Percentiles rank a stretch among this genome's conserved stretches.
Conservation (phyloP, 2,888 invertebrate species). For the Onchidella celtica region DNA sequence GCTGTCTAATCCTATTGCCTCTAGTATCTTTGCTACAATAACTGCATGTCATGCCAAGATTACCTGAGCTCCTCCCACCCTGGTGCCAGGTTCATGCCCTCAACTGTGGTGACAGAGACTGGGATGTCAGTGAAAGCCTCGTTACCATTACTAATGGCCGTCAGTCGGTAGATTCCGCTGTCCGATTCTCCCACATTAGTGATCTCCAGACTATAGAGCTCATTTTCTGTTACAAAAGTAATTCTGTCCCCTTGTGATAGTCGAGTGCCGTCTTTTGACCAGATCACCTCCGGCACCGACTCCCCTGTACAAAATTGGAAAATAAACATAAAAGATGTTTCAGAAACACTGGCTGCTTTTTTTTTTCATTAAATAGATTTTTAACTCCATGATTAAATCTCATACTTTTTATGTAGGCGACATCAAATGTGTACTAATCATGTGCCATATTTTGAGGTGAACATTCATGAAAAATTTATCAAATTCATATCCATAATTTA, state of each 20-base stretch:
- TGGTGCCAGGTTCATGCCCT: neutral
- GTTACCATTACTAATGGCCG: slow-evolving; percentile 65
- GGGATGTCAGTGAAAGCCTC: slow-evolving; percentile 58
- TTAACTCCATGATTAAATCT: no score
- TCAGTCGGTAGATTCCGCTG: slow-evolving; percentile 69
- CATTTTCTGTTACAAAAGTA: slow-evolving; percentile 53
- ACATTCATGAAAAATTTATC: no score
- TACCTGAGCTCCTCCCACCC: slow-evolving; percentile 31
- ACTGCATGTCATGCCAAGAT: no score
- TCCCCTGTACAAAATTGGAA: slow-evolving; percentile 41
- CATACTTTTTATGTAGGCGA: no score
- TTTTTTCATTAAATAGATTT: no score
- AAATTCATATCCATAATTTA: no score
- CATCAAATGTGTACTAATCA: no score
- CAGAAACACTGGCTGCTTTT: no score
- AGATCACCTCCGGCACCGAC: slow-evolving; percentile 55
- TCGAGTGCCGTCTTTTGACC: slow-evolving; percentile 56
- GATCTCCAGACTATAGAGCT: slow-evolving; percentile 63
- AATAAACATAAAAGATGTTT: neutral
- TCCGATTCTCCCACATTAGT: slow-evolving; percentile 59
- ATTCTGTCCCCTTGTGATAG: slow-evolving; percentile 51
- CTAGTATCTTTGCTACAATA: no score
- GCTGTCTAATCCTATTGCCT: no score
- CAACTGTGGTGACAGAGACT: slow-evolving; percentile 52
- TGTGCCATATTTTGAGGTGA: no score